Conservation (phyloP, 2,888 invertebrate species). For the Vesta saturnalis region DNA sequence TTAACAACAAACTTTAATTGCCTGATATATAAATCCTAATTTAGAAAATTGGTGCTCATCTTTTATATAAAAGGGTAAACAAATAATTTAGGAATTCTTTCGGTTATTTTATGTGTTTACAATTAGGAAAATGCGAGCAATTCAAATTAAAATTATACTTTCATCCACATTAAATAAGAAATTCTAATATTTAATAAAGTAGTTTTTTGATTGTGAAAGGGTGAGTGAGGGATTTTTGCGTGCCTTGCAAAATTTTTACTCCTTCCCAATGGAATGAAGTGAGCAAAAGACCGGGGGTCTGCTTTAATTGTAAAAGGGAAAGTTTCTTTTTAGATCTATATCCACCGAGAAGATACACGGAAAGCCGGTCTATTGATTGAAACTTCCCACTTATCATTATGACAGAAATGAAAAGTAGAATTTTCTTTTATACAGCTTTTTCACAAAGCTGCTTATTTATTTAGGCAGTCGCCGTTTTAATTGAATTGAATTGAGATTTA, state of each 20-base stretch:
- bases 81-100: conserved; percentile 13
- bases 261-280: conserved; percentile 8
- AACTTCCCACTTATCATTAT: conserved; percentile 36
- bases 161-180: not conserved
- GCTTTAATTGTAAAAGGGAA: conserved; percentile 30
- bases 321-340: conserved; percentile 34
- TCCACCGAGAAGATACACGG: conserved; percentile 18
- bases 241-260: not conserved
- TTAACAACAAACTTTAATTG: conserved; percentile 29
- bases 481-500: not conserved
- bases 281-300: not conserved
- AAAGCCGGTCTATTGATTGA: conserved; percentile 32
- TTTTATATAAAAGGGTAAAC: conserved; percentile 18
- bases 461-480: not conserved
- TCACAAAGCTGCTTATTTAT: not conserved
- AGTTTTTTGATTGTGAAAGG: not conserved
- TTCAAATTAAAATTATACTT: conserved; percentile 2
- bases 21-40: conserved; percentile 20
- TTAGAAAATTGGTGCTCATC: conserved; percentile 14
- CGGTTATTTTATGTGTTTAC: conserved; percentile 13
- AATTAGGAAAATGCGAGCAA: conserved; percentile 2
- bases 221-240: not conserved
- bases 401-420: conserved; percentile 12
- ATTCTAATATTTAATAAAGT: not conserved
- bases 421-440: conserved; percentile 25